Evolutionary conservation across 30 jellyfish, hydroid and myxozoan genomes (phyloP).

Genomic region (Calvadosia cruxmelitensis): DNA sequence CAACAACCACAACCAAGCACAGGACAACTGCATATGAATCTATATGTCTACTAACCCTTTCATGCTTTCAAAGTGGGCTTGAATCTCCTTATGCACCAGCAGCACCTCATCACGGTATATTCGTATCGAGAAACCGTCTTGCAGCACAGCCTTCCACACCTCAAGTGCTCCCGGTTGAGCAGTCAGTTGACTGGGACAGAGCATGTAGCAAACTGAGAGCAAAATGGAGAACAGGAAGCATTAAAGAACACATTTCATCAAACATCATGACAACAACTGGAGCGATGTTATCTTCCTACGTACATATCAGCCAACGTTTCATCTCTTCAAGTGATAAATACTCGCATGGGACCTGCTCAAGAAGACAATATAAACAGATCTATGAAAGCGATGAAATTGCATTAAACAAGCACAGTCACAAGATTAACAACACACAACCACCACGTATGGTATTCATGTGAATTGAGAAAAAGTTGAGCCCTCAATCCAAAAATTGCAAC

Average conservation of each 20-base stretch:
- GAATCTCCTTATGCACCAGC: slow-evolving; percentile 67
- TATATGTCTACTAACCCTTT: slow-evolving; percentile 78
- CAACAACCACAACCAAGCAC: no score
- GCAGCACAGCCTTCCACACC: slow-evolving; percentile 67
- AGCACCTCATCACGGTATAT: slow-evolving; percentile 75
- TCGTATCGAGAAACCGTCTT: slow-evolving; percentile 70
- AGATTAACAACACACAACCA: background rate
- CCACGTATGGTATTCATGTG: background rate
- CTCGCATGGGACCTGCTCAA: slow-evolving; percentile 76
- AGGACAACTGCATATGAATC: no score
- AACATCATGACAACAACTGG: background rate
- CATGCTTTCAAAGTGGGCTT: slow-evolving; percentile 43
- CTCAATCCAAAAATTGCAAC: background rate
- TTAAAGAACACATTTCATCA: no score
- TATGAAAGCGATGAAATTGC: background rate
- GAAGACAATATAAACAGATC: background rate
- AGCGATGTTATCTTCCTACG: no score
- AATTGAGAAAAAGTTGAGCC: background rate
- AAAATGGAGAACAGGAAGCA: background rate
- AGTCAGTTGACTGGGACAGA: slow-evolving; percentile 92
- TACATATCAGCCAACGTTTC: slow-evolving; percentile 79
- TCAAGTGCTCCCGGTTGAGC: slow-evolving; percentile 73
- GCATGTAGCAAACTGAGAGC: slow-evolving; percentile 56
- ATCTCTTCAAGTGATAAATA: slow-evolving; percentile 66
- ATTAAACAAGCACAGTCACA: no score